These are phyloP conservation scores for Eueides isabella DNA, from an alignment of 1,140 invertebrate genomes.

Conservation along the genomic window DNA sequence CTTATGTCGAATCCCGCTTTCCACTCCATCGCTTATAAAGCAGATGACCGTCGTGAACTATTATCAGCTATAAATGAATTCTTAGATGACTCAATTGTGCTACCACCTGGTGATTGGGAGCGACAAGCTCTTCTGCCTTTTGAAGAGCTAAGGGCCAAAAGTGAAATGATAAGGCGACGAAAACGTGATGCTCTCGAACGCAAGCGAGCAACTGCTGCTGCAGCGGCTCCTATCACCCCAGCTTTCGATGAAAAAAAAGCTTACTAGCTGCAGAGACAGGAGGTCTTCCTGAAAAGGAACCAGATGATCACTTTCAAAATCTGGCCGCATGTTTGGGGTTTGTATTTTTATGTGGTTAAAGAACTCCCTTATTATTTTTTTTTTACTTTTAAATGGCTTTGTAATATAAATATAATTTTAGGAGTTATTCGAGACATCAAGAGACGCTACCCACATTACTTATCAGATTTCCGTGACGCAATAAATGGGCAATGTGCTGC, in stretches of 20 bases:
- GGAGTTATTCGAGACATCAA: conserved; percentile 95
- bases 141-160: conserved; percentile 92
- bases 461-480: conserved; percentile 94
- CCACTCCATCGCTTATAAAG: conserved; percentile 95
- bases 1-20: conserved; percentile 97
- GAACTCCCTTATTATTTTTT: background rate
- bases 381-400: background rate
- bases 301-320: conserved; percentile 88
- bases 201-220: conserved; percentile 70
- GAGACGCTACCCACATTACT: conserved; percentile 92
- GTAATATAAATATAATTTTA: conserved; percentile 42
- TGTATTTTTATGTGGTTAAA: background rate
- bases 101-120: conserved; percentile 98
- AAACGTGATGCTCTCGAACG: conserved; percentile 88
- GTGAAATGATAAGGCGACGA: conserved; percentile 88
- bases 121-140: conserved; percentile 94
- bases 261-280: conserved; percentile 72
- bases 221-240: conserved; percentile 42
- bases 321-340: conserved; percentile 87
- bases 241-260: conserved; percentile 75
- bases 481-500: conserved; percentile 93
- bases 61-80: conserved; percentile 97
- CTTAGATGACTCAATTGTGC: conserved; percentile 95
- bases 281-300: conserved; percentile 77
- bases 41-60: conserved; percentile 91